Base-by-base conservation (phyloP, 2,888 invertebrate genomes). In the Rhopalosiphum nymphaeae region DNA sequence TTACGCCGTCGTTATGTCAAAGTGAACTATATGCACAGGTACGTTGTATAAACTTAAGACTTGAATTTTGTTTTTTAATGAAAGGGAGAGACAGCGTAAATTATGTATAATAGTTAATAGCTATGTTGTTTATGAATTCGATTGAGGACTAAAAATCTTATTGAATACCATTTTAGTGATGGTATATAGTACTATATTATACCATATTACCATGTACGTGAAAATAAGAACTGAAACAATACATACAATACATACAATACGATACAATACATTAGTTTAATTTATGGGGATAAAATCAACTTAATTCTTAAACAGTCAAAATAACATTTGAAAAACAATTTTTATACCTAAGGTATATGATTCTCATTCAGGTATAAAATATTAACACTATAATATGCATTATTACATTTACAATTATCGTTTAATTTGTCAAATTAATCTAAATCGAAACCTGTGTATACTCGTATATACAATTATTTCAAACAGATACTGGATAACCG, bases 1-100 rank as follows among this genome's bases (percentile, higher is more conserved):
- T 78, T 78, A 42, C 36, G 36, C 36, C 4, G 36, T 78, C 36
- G 21, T 78, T 78, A 78, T 36, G 21, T 36, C 21, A 21, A 42
- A 21, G 36, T 16, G 36, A 21, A 21, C 36, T 78, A 78, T 16
- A 13, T 3, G 2, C 1, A 7, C 36, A 2, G 16, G 2, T 0
- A 21, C 36, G 7, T 78, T 78, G 21, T 0, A 42, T 36, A 0
- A 67, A n/a, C 36, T 21, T 21, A 2, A 2, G 36, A 78, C 7
- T 78, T 36, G 21, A 1, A 29, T 36, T 78, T 78, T 21, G 2
- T 67, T 26, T 36, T 13, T 4, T 5, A n/a, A 13, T 1, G 5
- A 13, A 36, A 0, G 1, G 7, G n/a, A 16, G 21, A 7, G 0
- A n/a, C 36, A 0, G 7, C 3, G 5, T 78, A 0, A 9, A 16